Evolutionary conservation across 2,113 vertebrate species (phyloP), one percentile per base, ranked within the genome.

Genomic region (Percina caprodes): DNA sequence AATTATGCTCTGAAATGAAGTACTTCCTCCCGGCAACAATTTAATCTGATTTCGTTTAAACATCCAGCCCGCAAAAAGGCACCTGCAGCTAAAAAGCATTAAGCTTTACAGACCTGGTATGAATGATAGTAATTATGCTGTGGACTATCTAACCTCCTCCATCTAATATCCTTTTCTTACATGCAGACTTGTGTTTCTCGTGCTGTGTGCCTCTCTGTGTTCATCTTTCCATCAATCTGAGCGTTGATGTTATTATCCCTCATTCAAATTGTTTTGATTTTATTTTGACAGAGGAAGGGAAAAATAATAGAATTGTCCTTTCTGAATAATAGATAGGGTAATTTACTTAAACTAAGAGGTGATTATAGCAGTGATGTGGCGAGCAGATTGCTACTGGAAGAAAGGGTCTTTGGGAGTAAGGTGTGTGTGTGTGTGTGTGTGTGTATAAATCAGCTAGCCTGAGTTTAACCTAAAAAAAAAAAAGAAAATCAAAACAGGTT

Each of bases 281-380:
- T 80, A 74, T 84, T 88, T 82, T 69, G 73, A 74, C 76, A 54
- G 76, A 89, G 67, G 59, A 81, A 74, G 48, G 61, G 54, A 18
- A 79, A 56, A 74, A 58, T 66, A 61, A 83, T 51, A 69, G 65
- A 79, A 78, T 33, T 61, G 83, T 60, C 67, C 69, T 77, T 63
- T 24, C 18, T 91, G 86, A 85, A 91, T 91, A 83, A 92, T 82
- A 73, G 77, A 90, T 78, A 23, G 18, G 69, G 30, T 71, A 84
- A 82, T 74, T 61, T 74, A 77, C 75, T 86, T 21, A 82, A 77
- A 75, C 70, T 84, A 68, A 88, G 83, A 83, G 77, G 56, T 74
- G 76, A 89, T 85, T 86, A 84, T 45, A 48, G 72, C 65, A 39
- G 69, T 26, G 52, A 77, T 76, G 74, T 49, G 55, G 56, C 70